Percentiles rank a stretch among this genome's conserved stretches.
phyloP scores from a whole-genome alignment of 2,888 invertebrate species.

The Polylopha cassiicola region DNA sequence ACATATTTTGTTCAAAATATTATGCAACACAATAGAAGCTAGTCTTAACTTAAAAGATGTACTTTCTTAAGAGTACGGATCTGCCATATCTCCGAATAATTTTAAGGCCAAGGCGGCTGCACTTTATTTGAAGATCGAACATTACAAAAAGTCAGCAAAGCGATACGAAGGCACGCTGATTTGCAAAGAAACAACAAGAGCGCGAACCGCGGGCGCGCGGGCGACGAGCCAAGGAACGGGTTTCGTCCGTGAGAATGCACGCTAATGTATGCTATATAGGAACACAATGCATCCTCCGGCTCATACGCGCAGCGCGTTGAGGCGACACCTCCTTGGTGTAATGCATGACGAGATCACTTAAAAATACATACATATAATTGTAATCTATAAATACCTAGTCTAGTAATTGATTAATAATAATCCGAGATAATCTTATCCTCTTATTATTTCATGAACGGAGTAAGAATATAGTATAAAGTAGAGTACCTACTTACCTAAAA shows the following conservation, averaged over 20 bases:
- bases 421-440: too few species aligned
- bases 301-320: conserved; percentile 32
- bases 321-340: conserved; percentile 40
- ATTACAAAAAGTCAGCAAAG: conserved; percentile 52
- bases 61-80: conserved; percentile 18
- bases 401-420: too few species aligned
- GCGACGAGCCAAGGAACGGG: conserved; percentile 49
- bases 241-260: conserved; percentile 60
- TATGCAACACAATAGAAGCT: too few species aligned
- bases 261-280: conserved; percentile 54
- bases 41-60: too few species aligned
- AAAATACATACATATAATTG: too few species aligned
- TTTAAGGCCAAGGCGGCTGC: conserved; percentile 36
- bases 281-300: conserved; percentile 44
- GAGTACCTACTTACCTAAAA: too few species aligned
- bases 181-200: conserved; percentile 60
- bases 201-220: conserved; percentile 30
- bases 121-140: conserved; percentile 52
- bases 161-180: conserved; percentile 57
- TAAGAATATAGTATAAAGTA: too few species aligned
- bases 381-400: too few species aligned
- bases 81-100: conserved; percentile 35
- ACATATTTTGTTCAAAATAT: too few species aligned
- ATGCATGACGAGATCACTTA: too few species aligned
- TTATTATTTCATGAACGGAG: too few species aligned